Percentiles rank a stretch among this genome's conserved stretches.
phyloP scores from a whole-genome alignment of 2,888 invertebrate species.

The Dicyrtoma fusca region DNA sequence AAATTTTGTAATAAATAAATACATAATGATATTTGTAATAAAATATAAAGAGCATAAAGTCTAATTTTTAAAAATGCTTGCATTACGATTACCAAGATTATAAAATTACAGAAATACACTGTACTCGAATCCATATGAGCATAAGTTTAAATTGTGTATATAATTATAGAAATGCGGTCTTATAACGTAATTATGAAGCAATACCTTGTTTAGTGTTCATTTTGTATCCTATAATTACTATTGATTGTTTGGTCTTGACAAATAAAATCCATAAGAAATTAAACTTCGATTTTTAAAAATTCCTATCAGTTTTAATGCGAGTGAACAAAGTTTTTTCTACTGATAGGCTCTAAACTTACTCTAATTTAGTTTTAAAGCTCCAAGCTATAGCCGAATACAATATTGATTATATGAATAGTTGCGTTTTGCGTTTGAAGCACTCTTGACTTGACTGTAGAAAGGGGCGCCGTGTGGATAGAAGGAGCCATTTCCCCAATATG shows the following conservation, averaged over 20 bases:
- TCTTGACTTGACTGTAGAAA: too few relatives aligned
- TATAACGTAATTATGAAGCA: neutral
- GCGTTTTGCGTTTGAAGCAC: too few relatives aligned
- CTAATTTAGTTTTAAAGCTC: too few relatives aligned
- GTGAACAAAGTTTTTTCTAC: too few relatives aligned
- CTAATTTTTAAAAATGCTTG: neutral
- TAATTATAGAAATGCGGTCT: neutral
- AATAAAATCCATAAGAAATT: conserved; percentile 1
- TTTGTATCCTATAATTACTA: conserved; percentile 11
- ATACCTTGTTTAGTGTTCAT: conserved; percentile 27
- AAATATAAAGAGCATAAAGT: neutral
- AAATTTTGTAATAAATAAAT: conserved; percentile 24
- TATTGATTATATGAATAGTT: too few relatives aligned
- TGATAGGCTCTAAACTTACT: too few relatives aligned
- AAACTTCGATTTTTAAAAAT: neutral
- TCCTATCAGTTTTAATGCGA: neutral
- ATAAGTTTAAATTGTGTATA: too few relatives aligned
- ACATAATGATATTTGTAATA: neutral
- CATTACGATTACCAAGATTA: neutral
- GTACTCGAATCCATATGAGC: neutral
- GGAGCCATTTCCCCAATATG: too few relatives aligned
- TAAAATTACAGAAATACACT: neutral
- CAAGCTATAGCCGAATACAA: too few relatives aligned
- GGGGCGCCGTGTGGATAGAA: too few relatives aligned
- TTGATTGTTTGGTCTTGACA: neutral